Evolutionary conservation across 2,888 invertebrate species (phyloP), one percentile per base, ranked within the genome.

Genomic region (Pycnomerus fuliginosus): DNA sequence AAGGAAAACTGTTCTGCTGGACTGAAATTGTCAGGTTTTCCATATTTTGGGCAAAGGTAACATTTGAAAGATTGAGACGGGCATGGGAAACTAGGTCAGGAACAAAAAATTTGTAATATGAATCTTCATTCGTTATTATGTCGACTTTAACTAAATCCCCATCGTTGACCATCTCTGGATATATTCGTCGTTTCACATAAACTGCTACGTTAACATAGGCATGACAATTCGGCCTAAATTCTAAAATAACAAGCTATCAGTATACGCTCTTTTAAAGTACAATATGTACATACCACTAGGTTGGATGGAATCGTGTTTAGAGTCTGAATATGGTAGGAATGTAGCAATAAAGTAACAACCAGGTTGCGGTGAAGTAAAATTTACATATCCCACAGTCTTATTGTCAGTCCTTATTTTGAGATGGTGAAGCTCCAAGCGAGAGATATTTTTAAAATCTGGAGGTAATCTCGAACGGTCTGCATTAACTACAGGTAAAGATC

Each of bases 271-370:
- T 16, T 16, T 16, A 14, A 11, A 36, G 16, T 22, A 1, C 8
- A 14, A 14, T 14, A 11, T 3, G 15, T 30, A 35, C 66, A 61
- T 70, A 85, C 88, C 88, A 78, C 87, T 81, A 60, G 88, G 88
- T 53, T 81, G 80, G 50, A 89, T 87, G 49, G 83, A 80, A 59
- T 83, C 82, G 23, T 74, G 72, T 50, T 82, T 79, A 2, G 88
- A 88, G 74, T 88, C 84, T 31, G 80, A 79, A 82, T 87, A 89
- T 39, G 84, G 80, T 47, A 87, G 77, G 68, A 89, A 91, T 3
- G 85, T 84, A 37, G 87, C 78, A 1, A 84, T 86, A 72, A 84
- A 90, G 86, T 90, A 90, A 61, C 83, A 83, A 1, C 90, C 90
- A 0, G 87, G 80, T 38, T 76, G 74, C 0, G 88, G 88, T 44